These are phyloP conservation scores for Frieseomelitta varia DNA, from an alignment of 1,140 invertebrate genomes.

Conservation along the genomic window DNA sequence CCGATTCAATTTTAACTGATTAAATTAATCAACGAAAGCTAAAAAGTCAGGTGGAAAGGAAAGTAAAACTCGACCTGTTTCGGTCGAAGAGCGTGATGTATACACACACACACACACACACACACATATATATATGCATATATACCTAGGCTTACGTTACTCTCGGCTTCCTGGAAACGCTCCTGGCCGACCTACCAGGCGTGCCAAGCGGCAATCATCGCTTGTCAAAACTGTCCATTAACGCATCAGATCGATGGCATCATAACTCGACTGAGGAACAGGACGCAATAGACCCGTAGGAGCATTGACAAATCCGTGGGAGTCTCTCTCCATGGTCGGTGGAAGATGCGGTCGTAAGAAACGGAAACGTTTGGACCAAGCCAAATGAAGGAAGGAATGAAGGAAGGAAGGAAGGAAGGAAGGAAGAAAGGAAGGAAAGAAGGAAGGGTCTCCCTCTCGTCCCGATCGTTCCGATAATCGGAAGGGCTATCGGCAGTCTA, in stretches of 20 bases:
- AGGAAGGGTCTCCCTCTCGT: not conserved
- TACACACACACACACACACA: too few species aligned
- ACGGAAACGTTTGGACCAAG: too few species aligned
- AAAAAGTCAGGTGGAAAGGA: too few species aligned
- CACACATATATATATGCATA: too few species aligned
- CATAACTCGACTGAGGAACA: constrained; percentile 71
- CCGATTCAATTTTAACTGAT: too few species aligned
- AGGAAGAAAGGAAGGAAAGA: too few species aligned
- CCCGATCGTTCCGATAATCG: constrained; percentile 78
- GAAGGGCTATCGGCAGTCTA: constrained; percentile 81
- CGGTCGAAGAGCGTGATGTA: too few species aligned
- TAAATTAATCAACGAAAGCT: too few species aligned
- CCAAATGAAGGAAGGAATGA: not conserved
- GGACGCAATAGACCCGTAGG: constrained; percentile 63
- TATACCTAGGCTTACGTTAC: too few species aligned
- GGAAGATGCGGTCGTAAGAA: not conserved
- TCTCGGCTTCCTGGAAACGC: not conserved
- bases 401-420: too few species aligned
- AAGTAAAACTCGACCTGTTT: too few species aligned
- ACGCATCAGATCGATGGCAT: constrained; percentile 77
- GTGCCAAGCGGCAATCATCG: not conserved
- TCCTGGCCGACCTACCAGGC: not conserved
- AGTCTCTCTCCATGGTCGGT: too few species aligned
- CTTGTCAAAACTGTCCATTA: constrained; percentile 44
- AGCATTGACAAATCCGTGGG: constrained; percentile 34